phyloP scores from a whole-genome alignment of 2,888 invertebrate genomes.

The Gisinianus flammeolus region DNA sequence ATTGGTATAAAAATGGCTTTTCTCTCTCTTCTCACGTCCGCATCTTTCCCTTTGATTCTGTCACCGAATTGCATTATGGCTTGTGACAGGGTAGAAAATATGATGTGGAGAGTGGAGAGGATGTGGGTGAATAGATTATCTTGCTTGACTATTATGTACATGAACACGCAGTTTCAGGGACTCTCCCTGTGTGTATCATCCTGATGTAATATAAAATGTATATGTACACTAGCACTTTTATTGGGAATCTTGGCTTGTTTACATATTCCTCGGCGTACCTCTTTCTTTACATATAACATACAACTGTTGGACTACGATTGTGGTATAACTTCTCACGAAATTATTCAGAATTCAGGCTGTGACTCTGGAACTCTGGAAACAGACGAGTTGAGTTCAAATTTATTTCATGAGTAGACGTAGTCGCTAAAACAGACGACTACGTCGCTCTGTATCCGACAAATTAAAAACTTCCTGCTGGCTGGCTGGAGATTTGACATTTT shows the following conservation, averaged over 20 bases:
- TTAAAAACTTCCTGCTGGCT: slow-evolving; percentile 7
- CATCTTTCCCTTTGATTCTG: neutral
- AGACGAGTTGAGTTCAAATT: neutral
- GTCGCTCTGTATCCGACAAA: neutral
- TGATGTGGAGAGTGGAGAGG: neutral
- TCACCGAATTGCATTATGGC: slow-evolving; percentile 11
- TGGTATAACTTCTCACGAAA: slow-evolving; percentile 1
- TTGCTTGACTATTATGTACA: neutral
- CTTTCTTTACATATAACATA: too few relatives aligned
- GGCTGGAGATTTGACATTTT: too few relatives aligned
- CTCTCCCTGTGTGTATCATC: too few relatives aligned
- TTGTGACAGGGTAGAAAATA: slow-evolving; percentile 1
- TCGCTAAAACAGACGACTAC: too few relatives aligned
- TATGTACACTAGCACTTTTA: too few relatives aligned
- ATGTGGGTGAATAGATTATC: slow-evolving; percentile 30
- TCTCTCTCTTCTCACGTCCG: neutral
- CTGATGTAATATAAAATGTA: too few relatives aligned
- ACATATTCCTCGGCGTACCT: too few relatives aligned
- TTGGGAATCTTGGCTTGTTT: too few relatives aligned
- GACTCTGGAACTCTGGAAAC: neutral
- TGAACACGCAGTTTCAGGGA: too few relatives aligned
- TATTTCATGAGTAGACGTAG: too few relatives aligned
- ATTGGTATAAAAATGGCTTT: neutral
- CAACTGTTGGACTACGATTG: too few relatives aligned
- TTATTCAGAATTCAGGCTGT: slow-evolving; percentile 12